phyloP scores from a whole-genome alignment of 2,888 invertebrate species.

The Phymatocera aterrima region DNA sequence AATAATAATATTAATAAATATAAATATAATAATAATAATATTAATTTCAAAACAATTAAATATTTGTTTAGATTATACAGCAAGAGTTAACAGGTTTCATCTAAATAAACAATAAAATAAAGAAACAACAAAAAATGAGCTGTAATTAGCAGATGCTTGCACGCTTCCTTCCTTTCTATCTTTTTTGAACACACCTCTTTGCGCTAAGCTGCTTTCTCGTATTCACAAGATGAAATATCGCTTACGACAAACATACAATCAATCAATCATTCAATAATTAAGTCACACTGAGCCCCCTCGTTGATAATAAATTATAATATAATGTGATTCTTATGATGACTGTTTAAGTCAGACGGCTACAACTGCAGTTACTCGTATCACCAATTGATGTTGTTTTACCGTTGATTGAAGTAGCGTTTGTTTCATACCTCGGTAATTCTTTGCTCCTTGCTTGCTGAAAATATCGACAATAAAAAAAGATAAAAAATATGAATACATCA shows the following conservation, averaged over 20 bases:
- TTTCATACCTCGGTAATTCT: slow-evolving; percentile 86
- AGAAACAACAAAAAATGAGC: background rate
- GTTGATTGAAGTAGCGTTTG: slow-evolving; percentile 83
- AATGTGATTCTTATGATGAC: background rate
- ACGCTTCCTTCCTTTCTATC: too few species aligned
- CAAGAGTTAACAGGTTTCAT: slow-evolving; percentile 8
- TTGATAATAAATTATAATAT: background rate
- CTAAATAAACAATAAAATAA: background rate
- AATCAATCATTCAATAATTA: slow-evolving; percentile 4
- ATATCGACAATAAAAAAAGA: slow-evolving; percentile 37
- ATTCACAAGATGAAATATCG: background rate
- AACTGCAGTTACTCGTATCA: slow-evolving; percentile 81
- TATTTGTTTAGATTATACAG: background rate
- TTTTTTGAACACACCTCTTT: too few species aligned
- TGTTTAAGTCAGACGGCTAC: slow-evolving; percentile 72
- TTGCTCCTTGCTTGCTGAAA: slow-evolving; percentile 90
- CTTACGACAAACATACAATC: background rate
- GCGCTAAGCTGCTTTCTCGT: slow-evolving; percentile 7
- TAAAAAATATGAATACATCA: background rate
- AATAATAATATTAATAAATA: too few species aligned
- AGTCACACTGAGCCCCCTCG: background rate
- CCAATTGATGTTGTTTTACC: slow-evolving; percentile 84
- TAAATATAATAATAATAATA: slow-evolving; percentile 3
- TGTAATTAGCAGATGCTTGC: background rate
- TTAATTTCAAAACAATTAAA: background rate